Evolutionary conservation across 2,797 vertebrate species (phyloP).

Genomic region (Chloroceryle amazona): DNA sequence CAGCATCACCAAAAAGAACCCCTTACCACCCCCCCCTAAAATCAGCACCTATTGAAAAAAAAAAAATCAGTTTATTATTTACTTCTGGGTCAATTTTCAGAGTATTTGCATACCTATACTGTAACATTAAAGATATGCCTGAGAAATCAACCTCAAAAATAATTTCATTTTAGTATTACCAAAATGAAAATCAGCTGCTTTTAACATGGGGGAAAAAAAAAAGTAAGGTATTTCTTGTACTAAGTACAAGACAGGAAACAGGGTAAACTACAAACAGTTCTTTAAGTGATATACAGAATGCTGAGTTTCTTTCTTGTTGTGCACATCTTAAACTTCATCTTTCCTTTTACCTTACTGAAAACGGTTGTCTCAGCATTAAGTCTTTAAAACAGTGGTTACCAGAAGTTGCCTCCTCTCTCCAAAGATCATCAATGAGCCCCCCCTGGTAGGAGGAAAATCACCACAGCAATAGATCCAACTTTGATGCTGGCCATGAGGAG

Average conservation of each 20-base stretch:
- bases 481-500: accelerated
- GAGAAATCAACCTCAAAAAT: not conserved
- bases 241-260: not conserved
- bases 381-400: not conserved
- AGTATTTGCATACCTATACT: not conserved
- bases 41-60: slow-evolving; percentile 39
- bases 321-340: not conserved
- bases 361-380: not conserved
- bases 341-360: not conserved
- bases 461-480: not conserved
- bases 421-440: not conserved
- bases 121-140: not conserved
- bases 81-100: slow-evolving; percentile 47
- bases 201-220: not conserved
- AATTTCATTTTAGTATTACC: not conserved
- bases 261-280: not conserved
- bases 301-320: not conserved
- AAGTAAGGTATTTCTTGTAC: not conserved
- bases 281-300: not conserved
- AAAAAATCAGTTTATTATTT: slow-evolving; percentile 23
- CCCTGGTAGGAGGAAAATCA: not conserved
- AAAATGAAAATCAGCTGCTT: not conserved
- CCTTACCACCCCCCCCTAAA: not conserved
- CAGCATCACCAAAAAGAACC: slow-evolving; percentile 39
- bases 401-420: not conserved